Conservation (phyloP, 1,140 invertebrate genomes). For the Cheumatopsyche charites region DNA sequence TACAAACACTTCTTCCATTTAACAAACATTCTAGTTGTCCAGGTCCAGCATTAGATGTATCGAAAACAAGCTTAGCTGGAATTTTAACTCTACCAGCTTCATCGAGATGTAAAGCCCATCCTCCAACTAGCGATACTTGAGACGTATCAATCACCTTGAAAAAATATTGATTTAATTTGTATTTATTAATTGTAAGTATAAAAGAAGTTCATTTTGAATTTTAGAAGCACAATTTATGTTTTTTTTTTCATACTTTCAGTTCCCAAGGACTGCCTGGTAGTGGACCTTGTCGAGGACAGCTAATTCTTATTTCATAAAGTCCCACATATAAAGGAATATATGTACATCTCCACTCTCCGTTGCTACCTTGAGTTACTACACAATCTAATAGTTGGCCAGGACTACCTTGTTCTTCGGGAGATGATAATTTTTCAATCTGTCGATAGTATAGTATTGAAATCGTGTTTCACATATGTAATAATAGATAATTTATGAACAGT, state of each 20-base stretch:
- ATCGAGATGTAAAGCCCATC: constrained; percentile 81
- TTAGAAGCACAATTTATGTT: neutral
- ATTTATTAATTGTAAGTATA: neutral
- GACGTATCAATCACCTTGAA: constrained; percentile 59
- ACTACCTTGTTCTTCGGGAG: constrained; percentile 56
- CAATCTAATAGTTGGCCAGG: constrained; percentile 57
- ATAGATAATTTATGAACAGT: too few relatives aligned
- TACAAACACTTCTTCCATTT: constrained; percentile 65
- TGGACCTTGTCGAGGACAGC: constrained; percentile 61
- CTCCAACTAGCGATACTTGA: constrained; percentile 70
- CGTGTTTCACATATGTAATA: too few relatives aligned
- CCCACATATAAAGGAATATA: constrained; percentile 65
- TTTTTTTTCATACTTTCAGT: constrained; percentile 53
- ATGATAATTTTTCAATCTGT: constrained; percentile 59
- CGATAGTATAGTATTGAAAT: constrained; percentile 10
- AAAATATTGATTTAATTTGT: constrained; percentile 6
- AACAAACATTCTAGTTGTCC: constrained; percentile 71
- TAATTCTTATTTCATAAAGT: constrained; percentile 65
- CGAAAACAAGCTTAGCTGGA: constrained; percentile 76
- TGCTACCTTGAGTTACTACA: constrained; percentile 52
- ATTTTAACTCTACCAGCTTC: constrained; percentile 77
- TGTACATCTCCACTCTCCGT: constrained; percentile 63
- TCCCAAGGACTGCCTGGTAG: constrained; percentile 66
- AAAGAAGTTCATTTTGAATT: neutral
- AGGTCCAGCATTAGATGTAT: constrained; percentile 77